Conservation (phyloP, 2,797 vertebrate species). For the Paedocypris micromegethes region DNA sequence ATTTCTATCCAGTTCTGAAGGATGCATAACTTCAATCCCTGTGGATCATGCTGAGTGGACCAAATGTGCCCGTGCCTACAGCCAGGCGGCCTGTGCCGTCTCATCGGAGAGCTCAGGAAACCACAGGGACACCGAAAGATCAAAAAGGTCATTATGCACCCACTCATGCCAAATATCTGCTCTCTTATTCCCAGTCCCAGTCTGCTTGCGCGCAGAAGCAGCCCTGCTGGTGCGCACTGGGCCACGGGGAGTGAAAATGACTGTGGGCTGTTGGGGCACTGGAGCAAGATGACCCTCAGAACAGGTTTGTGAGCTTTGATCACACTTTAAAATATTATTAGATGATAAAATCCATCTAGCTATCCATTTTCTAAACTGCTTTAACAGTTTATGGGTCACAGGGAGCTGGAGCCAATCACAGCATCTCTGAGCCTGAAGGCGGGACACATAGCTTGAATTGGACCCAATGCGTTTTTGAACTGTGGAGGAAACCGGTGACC, state of each 20-base stretch:
- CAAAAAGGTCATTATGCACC: slow-evolving; percentile 47
- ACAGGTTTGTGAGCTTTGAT: slow-evolving; percentile 7
- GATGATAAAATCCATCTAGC: too few relatives aligned
- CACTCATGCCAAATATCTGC: slow-evolving; percentile 34
- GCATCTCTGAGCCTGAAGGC: too few relatives aligned
- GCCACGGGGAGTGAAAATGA: slow-evolving; percentile 16
- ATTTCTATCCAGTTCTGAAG: not conserved
- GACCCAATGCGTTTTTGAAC: too few relatives aligned
- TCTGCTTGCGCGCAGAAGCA: slow-evolving; percentile 16
- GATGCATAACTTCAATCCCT: slow-evolving; percentile 27
- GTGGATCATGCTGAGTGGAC: slow-evolving; percentile 29
- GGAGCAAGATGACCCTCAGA: slow-evolving; percentile 29
- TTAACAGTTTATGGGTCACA: too few relatives aligned
- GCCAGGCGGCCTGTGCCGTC: slow-evolving; percentile 9
- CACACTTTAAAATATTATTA: not conserved
- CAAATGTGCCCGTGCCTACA: slow-evolving; percentile 28
- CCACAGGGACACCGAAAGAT: slow-evolving; percentile 34
- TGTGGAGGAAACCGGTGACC: too few relatives aligned
- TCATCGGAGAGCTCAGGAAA: slow-evolving; percentile 20
- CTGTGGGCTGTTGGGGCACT: slow-evolving; percentile 38
- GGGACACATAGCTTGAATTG: too few relatives aligned
- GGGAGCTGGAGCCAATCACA: too few relatives aligned
- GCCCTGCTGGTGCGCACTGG: slow-evolving; percentile 22
- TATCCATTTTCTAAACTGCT: too few relatives aligned
- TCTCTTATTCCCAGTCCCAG: slow-evolving; percentile 36